Conservation (phyloP, 2,797 vertebrate species). For the Sebastes oblongus region DNA sequence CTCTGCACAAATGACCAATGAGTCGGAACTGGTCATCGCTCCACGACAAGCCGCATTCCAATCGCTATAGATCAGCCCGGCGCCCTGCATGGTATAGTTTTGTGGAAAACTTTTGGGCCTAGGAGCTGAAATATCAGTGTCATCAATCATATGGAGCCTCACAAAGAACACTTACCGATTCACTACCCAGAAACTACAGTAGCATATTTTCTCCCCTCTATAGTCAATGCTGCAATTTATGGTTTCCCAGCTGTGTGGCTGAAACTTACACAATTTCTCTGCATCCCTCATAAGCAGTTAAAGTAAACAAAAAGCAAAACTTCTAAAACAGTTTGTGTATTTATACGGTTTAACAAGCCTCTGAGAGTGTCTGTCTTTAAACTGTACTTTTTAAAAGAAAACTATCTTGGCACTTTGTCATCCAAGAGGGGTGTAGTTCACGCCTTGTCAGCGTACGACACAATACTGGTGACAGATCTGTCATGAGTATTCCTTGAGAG, state of each 20-base stretch:
- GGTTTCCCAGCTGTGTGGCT: not conserved
- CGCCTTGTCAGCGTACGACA: conserved; percentile 10
- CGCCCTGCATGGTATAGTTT: not conserved
- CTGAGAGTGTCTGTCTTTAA: not conserved
- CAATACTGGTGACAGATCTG: conserved; percentile 25
- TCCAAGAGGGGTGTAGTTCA: not conserved
- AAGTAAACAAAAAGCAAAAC: conserved; percentile 6
- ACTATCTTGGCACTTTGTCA: conserved; percentile 9
- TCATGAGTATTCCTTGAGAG: conserved; percentile 13
- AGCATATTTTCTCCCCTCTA: not conserved
- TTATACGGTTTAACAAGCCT: not conserved
- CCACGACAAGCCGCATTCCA: conserved; percentile 30
- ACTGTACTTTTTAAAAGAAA: conserved; percentile 17
- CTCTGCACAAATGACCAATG: conserved; percentile 11
- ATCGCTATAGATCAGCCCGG: conserved; percentile 25
- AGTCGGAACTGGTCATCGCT: conserved; percentile 25
- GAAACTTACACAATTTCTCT: conserved; percentile 16
- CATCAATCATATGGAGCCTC: conserved; percentile 47
- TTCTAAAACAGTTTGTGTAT: not conserved
- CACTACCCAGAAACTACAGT: conserved; percentile 18
- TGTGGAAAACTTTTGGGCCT: conserved; percentile 16
- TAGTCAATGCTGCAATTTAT: not conserved
- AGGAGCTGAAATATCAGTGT: conserved; percentile 30
- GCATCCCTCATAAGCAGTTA: not conserved
- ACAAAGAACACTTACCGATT: conserved; percentile 27